These are phyloP conservation scores for Phaenicophaeus curvirostris DNA, from an alignment of 2,797 vertebrate species.

Conservation along the genomic window DNA sequence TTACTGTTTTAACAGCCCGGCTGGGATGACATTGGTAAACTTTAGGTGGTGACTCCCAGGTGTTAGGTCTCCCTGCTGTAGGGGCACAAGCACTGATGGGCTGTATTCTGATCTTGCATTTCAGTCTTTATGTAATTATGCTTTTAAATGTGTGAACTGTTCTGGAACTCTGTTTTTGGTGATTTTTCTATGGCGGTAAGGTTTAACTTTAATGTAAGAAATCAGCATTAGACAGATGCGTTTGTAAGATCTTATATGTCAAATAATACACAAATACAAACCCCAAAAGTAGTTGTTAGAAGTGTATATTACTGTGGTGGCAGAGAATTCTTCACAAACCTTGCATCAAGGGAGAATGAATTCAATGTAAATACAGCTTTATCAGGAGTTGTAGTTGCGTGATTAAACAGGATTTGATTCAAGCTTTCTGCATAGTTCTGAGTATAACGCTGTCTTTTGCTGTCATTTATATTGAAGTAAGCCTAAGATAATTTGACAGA, in stretches of 20 bases:
- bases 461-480: not conserved
- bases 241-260: not conserved
- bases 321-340: not conserved
- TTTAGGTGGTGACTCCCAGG: not conserved
- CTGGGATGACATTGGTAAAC: not conserved
- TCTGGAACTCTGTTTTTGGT: not conserved
- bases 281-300: not conserved
- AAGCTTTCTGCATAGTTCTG: no score
- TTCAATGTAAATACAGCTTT: not conserved
- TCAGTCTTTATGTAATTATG: not conserved
- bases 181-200: fast-evolving
- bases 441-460: not conserved
- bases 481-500: not conserved
- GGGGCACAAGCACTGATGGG: not conserved
- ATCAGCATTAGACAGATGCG: not conserved
- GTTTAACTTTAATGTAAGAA: not conserved
- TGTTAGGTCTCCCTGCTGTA: fast-evolving
- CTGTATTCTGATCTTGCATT: not conserved
- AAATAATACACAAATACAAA: not conserved
- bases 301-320: not conserved
- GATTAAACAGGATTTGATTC: no score
- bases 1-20: not conserved
- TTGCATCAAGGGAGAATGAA: not conserved
- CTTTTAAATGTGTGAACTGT: not conserved
- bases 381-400: not conserved